Percentiles rank a stretch among this genome's conserved stretches.
These are phyloP conservation scores for Heliconius ethilla DNA, from an alignment of 2,888 invertebrate species.

Conservation along the genomic window DNA sequence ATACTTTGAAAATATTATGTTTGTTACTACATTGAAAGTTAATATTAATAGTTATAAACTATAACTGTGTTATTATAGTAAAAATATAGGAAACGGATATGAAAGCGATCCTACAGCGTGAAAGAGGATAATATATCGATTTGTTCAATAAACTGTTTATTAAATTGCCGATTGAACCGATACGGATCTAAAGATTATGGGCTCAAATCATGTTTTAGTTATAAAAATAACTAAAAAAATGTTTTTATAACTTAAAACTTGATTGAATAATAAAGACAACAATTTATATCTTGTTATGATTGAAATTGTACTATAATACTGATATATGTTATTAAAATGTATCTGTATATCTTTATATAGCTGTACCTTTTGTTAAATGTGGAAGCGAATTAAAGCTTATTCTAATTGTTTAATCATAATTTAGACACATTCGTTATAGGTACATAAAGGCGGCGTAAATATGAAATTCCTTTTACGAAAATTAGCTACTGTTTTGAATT, in stretches of 20 bases:
- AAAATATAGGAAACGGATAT: too few relatives aligned
- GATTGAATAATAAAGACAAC: too few relatives aligned
- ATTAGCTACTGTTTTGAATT: constrained; percentile 2
- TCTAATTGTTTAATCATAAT: not conserved
- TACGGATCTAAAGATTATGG: not conserved
- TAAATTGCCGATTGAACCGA: not conserved
- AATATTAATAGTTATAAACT: too few relatives aligned
- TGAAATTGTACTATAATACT: too few relatives aligned
- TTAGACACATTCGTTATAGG: not conserved
- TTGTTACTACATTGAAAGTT: too few relatives aligned
- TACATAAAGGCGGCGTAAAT: constrained; percentile 2
- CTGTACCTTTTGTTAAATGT: not conserved
- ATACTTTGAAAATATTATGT: too few relatives aligned
- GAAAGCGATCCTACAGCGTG: not conserved
- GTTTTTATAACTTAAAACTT: too few relatives aligned
- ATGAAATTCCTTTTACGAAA: constrained; percentile 10
- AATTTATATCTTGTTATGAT: too few relatives aligned
- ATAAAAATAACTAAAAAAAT: too few relatives aligned
- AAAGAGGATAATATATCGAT: not conserved
- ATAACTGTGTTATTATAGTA: too few relatives aligned
- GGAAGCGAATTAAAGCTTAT: not conserved
- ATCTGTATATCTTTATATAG: too few relatives aligned
- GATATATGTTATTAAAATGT: too few relatives aligned
- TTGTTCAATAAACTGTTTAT: not conserved
- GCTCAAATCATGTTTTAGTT: not conserved